Evolutionary conservation across 2,113 vertebrate species (phyloP).

Genomic region (Amphilophus citrinellus): DNA sequence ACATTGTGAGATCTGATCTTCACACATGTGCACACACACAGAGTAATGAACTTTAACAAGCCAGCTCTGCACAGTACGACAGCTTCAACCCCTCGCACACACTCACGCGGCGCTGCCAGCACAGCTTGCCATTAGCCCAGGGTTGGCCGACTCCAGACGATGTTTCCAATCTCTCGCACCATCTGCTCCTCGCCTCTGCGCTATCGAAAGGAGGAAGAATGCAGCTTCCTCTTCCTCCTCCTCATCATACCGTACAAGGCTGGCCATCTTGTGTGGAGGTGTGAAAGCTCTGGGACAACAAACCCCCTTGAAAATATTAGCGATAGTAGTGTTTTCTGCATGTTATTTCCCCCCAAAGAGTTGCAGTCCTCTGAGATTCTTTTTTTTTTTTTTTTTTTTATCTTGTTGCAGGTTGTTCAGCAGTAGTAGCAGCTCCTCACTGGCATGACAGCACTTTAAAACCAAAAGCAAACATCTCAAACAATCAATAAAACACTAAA

Average conservation of each 20-base stretch:
- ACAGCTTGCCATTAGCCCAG: constrained; percentile 74
- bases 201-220: constrained; percentile 59
- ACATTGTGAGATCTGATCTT: constrained; percentile 15
- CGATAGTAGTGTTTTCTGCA: not conserved
- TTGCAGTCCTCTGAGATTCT: not conserved
- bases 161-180: constrained; percentile 74
- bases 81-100: constrained; percentile 55
- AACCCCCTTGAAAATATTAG: constrained; percentile 34
- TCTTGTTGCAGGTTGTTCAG: not conserved
- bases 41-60: constrained; percentile 47
- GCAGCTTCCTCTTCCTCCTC: constrained; percentile 68
- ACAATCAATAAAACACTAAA: constrained; percentile 36
- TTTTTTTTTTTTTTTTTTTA: not conserved
- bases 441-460: constrained; percentile 9
- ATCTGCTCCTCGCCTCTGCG: constrained; percentile 72
- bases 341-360: not conserved
- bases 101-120: constrained; percentile 51
- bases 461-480: not conserved
- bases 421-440: not conserved
- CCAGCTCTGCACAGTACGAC: constrained; percentile 54
- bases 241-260: constrained; percentile 40
- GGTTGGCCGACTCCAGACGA: constrained; percentile 70
- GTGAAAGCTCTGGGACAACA: constrained; percentile 50
- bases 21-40: constrained; percentile 30
- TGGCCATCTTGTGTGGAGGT: constrained; percentile 73